phyloP scores from a whole-genome alignment of 1,140 invertebrate species.

The Harpegnathos saltator region DNA sequence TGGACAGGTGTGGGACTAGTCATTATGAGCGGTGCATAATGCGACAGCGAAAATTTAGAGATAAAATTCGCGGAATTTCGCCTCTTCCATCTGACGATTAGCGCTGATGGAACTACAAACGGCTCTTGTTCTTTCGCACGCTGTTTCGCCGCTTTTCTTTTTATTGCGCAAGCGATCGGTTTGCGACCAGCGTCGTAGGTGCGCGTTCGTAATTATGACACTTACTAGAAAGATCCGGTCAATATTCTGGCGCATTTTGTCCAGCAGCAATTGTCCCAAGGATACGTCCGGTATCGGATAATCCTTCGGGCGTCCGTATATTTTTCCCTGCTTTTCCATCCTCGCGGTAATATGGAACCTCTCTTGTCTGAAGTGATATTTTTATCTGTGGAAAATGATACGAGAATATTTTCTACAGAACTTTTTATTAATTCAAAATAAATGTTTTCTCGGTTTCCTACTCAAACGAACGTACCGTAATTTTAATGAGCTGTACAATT shows the following conservation, averaged over 20 bases:
- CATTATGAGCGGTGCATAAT: constrained; percentile 26
- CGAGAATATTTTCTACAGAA: not conserved
- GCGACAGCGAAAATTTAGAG: constrained; percentile 27
- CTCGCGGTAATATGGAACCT: not conserved
- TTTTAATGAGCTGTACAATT: not conserved
- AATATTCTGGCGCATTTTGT: constrained; percentile 35
- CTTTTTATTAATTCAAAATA: not conserved
- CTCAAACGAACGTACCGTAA: not conserved
- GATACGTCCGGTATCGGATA: constrained; percentile 53
- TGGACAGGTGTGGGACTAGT: not conserved
- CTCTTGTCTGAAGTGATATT: not conserved
- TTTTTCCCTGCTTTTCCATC: constrained; percentile 35
- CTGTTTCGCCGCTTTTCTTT: not conserved
- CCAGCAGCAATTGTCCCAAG: constrained; percentile 61
- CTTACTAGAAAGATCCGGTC: constrained; percentile 63
- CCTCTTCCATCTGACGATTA: constrained; percentile 1
- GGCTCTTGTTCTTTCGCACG: constrained; percentile 10
- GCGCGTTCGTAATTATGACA: not conserved
- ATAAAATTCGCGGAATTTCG: constrained; percentile 27
- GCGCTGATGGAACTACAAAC: not conserved
- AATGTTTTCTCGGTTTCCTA: not conserved
- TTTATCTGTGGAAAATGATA: constrained; percentile 14
- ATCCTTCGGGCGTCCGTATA: constrained; percentile 31
- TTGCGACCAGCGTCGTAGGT: not conserved
- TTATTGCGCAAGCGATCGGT: not conserved